Evolutionary conservation across 2,797 vertebrate species (phyloP).

Genomic region (Ispidina picta): DNA sequence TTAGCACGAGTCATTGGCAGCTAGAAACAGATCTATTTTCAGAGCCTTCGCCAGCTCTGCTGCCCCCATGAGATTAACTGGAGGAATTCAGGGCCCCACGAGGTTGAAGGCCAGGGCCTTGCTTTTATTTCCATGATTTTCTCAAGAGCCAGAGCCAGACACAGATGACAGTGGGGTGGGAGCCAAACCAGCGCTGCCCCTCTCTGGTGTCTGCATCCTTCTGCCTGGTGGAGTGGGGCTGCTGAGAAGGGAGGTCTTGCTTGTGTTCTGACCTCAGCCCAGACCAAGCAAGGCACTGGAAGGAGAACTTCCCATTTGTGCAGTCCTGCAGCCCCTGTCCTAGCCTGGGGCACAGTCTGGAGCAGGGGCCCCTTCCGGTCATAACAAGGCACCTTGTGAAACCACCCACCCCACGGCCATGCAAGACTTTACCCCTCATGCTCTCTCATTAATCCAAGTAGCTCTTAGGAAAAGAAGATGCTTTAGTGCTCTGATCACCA

Average conservation of each 20-base stretch:
- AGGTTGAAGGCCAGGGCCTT: neutral
- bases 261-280: neutral
- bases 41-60: constrained; percentile 24
- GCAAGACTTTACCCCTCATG: neutral
- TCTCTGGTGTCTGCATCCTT: accelerated
- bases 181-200: neutral
- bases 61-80: constrained; percentile 36
- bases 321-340: neutral
- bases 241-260: accelerated
- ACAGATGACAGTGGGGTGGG: neutral
- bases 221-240: accelerated
- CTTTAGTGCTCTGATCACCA: neutral
- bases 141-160: neutral
- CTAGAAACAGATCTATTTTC: constrained; percentile 49
- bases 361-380: neutral
- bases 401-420: accelerated
- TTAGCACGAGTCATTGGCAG: constrained; percentile 45
- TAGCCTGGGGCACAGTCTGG: neutral
- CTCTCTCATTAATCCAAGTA: neutral
- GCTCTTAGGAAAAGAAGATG: neutral
- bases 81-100: neutral
- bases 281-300: neutral
- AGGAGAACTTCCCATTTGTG: neutral
- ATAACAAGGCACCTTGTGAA: accelerated
- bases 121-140: neutral